Conservation (phyloP, 2,113 vertebrate species). For the cat (Felis catus) region F.catus_Fca126_mat1.0 CM031415.1:122557501-122558000, state of each 20-base stretch:
- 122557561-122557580: neutral
- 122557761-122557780: neutral
- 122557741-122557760: neutral
- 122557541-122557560: neutral
- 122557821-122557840: neutral
- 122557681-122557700: constrained; percentile 28
- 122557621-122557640: constrained; percentile 11
- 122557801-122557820: constrained; percentile 12
- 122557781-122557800: neutral
- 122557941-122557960: neutral
- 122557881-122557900: constrained; percentile 4
- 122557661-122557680: constrained; percentile 43
- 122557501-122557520: neutral
- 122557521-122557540: neutral
- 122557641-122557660: constrained; percentile 1
- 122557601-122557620: constrained; percentile 26
- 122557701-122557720: neutral
- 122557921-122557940: neutral
- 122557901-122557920: neutral
- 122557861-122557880: neutral
- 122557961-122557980: neutral
- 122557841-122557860: neutral
- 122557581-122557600: neutral
- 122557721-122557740: neutral
- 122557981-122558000: neutral